Conservation (phyloP, 2,888 invertebrate species). For the Eupithecia tripunctaria region DNA sequence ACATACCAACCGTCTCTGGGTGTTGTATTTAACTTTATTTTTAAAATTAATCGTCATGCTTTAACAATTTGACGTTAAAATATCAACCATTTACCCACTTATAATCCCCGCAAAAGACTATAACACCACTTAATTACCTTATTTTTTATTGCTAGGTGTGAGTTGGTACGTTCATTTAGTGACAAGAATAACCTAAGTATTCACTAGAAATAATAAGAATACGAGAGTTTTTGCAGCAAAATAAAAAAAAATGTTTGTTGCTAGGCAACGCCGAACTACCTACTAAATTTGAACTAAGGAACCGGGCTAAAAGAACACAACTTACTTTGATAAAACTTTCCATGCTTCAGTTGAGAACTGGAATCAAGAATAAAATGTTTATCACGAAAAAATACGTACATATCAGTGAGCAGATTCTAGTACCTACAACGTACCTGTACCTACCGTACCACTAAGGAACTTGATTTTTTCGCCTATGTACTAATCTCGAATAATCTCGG, state of each 20-base stretch:
- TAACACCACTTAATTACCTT: slow-evolving; percentile 1
- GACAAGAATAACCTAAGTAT: neutral
- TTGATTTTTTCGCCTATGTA: neutral
- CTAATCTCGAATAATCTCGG: slow-evolving; percentile 4
- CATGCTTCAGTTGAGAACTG: neutral
- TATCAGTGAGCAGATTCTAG: neutral
- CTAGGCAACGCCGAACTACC: neutral
- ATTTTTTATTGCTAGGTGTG: neutral
- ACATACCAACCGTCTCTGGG: slow-evolving; percentile 49
- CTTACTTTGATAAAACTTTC: neutral
- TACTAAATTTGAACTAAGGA: neutral
- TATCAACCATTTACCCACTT: slow-evolving; percentile 7
- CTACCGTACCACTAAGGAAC: neutral
- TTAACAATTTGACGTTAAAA: slow-evolving; percentile 15
- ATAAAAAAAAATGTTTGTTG: neutral
- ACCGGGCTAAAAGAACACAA: neutral
- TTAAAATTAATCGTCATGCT: slow-evolving; percentile 18
- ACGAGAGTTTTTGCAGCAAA: too few relatives aligned
- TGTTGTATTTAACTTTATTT: slow-evolving; percentile 46
- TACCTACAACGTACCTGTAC: too few relatives aligned
- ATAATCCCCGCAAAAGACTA: neutral
- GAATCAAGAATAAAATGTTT: neutral
- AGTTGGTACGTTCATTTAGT: neutral
- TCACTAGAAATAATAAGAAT: too few relatives aligned
- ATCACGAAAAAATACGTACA: too few relatives aligned